Conservation (phyloP, 92 coral and sea anemone species). For the Zoanthus sociatus region DNA sequence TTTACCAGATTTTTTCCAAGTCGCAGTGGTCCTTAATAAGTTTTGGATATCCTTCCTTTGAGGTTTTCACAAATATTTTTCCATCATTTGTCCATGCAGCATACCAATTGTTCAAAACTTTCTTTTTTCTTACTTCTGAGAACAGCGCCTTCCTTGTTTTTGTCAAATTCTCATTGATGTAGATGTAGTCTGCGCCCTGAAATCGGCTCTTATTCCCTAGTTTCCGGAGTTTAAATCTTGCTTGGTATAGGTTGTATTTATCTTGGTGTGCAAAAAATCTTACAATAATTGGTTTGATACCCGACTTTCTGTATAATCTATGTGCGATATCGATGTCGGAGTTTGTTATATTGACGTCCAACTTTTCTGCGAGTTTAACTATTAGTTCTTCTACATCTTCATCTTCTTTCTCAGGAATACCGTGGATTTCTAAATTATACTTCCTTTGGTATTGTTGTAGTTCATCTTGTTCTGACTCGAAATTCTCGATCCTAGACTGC, state of each 20-base stretch:
- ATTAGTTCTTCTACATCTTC: background rate
- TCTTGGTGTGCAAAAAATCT: background rate
- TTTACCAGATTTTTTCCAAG: slow-evolving; percentile 11
- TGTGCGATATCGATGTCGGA: slow-evolving; percentile 11
- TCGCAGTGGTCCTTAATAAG: slow-evolving; percentile 15
- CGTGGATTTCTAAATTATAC: background rate
- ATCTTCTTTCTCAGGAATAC: background rate
- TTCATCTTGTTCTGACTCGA: slow-evolving; percentile 16
- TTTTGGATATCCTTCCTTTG: slow-evolving; percentile 1
- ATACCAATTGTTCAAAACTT: background rate
- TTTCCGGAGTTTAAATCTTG: slow-evolving; percentile 4
- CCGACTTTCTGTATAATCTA: slow-evolving; percentile 11
- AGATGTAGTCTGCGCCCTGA: background rate
- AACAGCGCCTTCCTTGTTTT: background rate
- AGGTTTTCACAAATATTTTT: slow-evolving; percentile 13
- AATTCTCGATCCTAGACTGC: slow-evolving; percentile 19
- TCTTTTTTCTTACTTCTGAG: background rate
- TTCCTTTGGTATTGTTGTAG: slow-evolving; percentile 22
- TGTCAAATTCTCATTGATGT: background rate
- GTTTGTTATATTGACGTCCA: background rate
- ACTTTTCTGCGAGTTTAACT: slow-evolving; percentile 1
- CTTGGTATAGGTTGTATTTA: background rate
- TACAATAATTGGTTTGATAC: slow-evolving; percentile 9
- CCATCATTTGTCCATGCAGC: slow-evolving; percentile 19
- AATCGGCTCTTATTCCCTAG: background rate